Evolutionary conservation across 2,113 vertebrate genomes (phyloP), one percentile per base, ranked within the genome.

Genomic region (Gila orcuttii): DNA sequence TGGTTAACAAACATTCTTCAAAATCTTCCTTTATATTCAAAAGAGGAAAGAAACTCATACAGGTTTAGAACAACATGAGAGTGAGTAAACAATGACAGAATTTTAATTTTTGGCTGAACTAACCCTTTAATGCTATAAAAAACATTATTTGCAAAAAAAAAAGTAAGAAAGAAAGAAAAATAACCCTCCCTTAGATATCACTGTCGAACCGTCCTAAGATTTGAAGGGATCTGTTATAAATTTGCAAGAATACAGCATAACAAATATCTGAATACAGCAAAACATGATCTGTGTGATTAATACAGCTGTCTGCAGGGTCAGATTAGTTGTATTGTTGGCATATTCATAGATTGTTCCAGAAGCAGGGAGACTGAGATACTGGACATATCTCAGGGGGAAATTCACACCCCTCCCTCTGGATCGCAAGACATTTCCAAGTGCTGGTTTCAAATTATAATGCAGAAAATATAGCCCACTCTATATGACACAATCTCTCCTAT

Each of bases 281-380:
- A 31, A 23, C 45, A 45, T 2, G n/a, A 64, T 79, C 7, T 13
- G 21, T 28, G 10, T 60, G 81, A 86, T 86, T 86, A 23, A 79
- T 86, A 73, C 31, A 13, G 55, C 23, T 79, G 57, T 64, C 78
- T 45, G 36, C 50, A 52, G 13, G 50, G 47, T 50, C 13, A 15
- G 13, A 52, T 15, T 52, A 17, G 47, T 5, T 52, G 50, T 52
- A 52, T 17, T 52, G 50, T 52, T 52, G 50, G 15, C 50, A 52
- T 6, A 15, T 52, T 4, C 19, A 86, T 28, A 88, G 62, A 82
- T 71, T 78, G 17, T 87, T 86, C 68, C 55, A 81, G 86, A 87
- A 80, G 59, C 52, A 75, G 39, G 9, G 47, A 57, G 31, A 76
- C 12, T 57, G 45, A 15, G 66, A 78, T 52, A 84, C 80, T 84